Conservation (phyloP, 2,113 vertebrate genomes). For the Urocitellus parryii region DNA sequence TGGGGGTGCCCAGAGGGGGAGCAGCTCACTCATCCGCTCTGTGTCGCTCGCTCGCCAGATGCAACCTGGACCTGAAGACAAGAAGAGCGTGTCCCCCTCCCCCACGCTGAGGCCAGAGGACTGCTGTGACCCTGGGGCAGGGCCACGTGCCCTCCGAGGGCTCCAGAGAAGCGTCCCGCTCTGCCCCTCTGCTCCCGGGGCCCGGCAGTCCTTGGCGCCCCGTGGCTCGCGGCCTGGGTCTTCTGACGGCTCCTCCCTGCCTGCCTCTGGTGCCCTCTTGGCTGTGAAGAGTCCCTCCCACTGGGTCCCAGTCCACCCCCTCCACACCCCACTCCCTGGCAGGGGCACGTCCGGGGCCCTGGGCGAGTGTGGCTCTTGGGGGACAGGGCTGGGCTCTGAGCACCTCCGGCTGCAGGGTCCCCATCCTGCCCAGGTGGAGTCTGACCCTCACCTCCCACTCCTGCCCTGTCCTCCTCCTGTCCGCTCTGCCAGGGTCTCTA, state of each 20-base stretch:
- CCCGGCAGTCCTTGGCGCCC: background rate
- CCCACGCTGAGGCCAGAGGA: too few relatives aligned
- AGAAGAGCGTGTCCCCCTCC: too few relatives aligned
- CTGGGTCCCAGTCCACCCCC: background rate
- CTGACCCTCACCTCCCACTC: background rate
- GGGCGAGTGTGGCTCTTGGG: rapidly evolving
- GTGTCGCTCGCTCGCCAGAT: too few relatives aligned
- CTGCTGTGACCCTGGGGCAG: too few relatives aligned
- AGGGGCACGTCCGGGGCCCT: background rate
- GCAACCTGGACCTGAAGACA: too few relatives aligned
- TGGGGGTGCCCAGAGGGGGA: too few relatives aligned
- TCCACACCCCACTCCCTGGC: background rate
- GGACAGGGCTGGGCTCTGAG: rapidly evolving
- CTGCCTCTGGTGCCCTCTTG: background rate
- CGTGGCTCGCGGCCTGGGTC: background rate
- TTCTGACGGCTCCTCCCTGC: background rate
- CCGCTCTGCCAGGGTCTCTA: background rate
- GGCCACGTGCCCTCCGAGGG: rapidly evolving
- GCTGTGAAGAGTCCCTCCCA: rapidly evolving
- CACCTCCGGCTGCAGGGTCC: rapidly evolving
- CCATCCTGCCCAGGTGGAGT: background rate
- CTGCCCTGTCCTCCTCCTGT: background rate
- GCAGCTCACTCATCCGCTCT: too few relatives aligned
- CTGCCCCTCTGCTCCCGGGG: background rate
- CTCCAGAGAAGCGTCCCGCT: background rate